Evolutionary conservation across 2,888 invertebrate species (phyloP), one percentile per base, ranked within the genome.

Genomic region (Serripes groenlandicus): DNA sequence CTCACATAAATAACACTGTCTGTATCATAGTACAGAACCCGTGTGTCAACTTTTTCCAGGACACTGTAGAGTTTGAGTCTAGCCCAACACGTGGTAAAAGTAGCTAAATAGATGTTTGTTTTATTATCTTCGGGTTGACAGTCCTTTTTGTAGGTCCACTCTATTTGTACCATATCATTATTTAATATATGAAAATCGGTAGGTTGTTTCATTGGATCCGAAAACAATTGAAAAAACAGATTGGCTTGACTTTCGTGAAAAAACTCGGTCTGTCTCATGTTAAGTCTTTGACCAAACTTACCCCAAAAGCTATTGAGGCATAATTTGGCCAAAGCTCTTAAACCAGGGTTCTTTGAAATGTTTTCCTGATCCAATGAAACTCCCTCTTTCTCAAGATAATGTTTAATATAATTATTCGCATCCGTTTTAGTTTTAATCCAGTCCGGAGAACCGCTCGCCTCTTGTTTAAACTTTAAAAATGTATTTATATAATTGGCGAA

Each of bases 1-100:
- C n/a, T n/a, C n/a, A 88, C 79, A 75, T 90, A 94, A 52, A 94
- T 92, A 5, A 94, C 89, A 3, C 91, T 91, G 78, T 94, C 94
- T 0, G 94, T 75, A 72, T 82, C 82, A 21, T 78, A 82, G 54
- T 82, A 82, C 18, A 82, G 23, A 1, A 82, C 78, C 34, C 75
- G 11, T 28, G 66, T 69, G 49, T 75, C 49, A 4, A 82, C 26
- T 21, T 71, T 1, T 71, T 82, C 75, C 21, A 78, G 70, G 35
- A 82, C 81, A 71, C 75, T 75, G 78, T 78, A 82, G 15, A 82
- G 58, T 77, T 76, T 81, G 30, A 81, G 70, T 74, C 82, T 82
- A 58, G 78, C 78, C 75, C 78, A 78, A 35, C 82, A 82, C 1
- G 82, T 82, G 0, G 82, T 82, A 54, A 78, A 82, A 1, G 82